phyloP scores from a whole-genome alignment of 2,888 invertebrate genomes.

The Phaedon cochleariae region DNA sequence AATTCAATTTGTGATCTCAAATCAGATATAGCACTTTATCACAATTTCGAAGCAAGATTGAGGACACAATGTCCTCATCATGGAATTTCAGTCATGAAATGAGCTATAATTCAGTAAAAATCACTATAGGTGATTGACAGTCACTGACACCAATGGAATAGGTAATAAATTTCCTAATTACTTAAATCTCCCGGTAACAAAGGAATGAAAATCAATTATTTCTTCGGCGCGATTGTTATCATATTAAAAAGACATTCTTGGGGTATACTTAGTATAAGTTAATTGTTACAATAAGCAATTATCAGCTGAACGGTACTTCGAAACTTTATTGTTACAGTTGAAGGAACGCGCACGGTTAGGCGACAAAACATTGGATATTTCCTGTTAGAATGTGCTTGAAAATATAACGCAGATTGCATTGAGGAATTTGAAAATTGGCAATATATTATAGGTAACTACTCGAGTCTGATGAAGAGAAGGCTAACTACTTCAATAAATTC shows the following conservation, averaged over 20 bases:
- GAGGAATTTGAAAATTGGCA: constrained; percentile 16
- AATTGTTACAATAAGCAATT: constrained; percentile 42
- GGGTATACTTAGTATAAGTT: constrained; percentile 35
- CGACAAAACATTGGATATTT: constrained; percentile 29
- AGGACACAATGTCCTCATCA: no score
- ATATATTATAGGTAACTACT: neutral
- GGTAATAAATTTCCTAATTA: constrained; percentile 38
- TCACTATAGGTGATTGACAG: neutral
- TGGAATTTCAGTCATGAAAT: no score
- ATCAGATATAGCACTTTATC: no score
- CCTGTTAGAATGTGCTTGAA: constrained; percentile 28
- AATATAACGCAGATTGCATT: constrained; percentile 29
- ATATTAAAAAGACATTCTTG: constrained; percentile 31
- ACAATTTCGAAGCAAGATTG: no score
- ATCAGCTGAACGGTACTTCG: constrained; percentile 21
- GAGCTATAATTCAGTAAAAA: no score
- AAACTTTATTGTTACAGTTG: constrained; percentile 26
- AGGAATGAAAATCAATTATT: constrained; percentile 39
- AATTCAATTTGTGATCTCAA: no score
- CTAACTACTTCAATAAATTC: no score
- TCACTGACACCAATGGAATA: constrained; percentile 31
- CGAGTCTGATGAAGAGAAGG: no score
- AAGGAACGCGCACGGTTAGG: constrained; percentile 26
- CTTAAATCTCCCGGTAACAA: constrained; percentile 29
- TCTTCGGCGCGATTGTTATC: constrained; percentile 39